Evolutionary conservation across 2,797 vertebrate genomes (phyloP).

Genomic region (Sebastolobus alascanus): DNA sequence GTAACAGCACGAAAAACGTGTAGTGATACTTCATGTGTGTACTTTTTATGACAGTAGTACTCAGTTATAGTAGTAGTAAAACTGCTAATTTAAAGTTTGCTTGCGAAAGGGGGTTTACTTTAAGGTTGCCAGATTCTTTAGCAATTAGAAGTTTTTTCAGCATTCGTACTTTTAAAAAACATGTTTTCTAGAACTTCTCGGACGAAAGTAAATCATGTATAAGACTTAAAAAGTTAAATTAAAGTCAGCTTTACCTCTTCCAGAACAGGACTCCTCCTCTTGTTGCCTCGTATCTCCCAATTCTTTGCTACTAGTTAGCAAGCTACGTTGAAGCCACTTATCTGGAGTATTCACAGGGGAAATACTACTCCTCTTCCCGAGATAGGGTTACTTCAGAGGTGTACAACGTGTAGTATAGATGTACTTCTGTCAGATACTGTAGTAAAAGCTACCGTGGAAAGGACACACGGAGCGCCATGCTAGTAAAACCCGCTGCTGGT

Average conservation of each 20-base stretch:
- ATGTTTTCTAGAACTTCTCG: background rate
- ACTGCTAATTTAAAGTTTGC: background rate
- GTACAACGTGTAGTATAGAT: background rate
- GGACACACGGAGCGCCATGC: constrained; percentile 80
- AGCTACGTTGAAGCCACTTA: constrained; percentile 60
- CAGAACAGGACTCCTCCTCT: constrained; percentile 72
- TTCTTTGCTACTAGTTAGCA: constrained; percentile 75
- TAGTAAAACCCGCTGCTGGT: constrained; percentile 23
- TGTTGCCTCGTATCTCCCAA: constrained; percentile 59
- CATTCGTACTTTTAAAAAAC: background rate
- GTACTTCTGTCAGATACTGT: background rate
- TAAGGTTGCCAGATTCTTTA: background rate
- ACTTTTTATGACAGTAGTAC: too few relatives aligned
- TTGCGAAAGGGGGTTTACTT: background rate
- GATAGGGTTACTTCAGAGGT: background rate
- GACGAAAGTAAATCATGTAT: background rate
- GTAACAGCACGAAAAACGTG: constrained; percentile 45
- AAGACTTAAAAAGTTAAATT: background rate
- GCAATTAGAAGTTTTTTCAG: background rate
- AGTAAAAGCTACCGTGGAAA: constrained; percentile 46
- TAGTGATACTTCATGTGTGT: too few relatives aligned
- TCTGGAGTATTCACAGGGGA: constrained; percentile 12
- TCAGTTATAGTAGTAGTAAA: too few relatives aligned
- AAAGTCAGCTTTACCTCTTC: constrained; percentile 66
- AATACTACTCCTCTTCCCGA: background rate